These are phyloP conservation scores for Valencia hispanica DNA, from an alignment of 2,797 vertebrate genomes.

Conservation along the genomic window DNA sequence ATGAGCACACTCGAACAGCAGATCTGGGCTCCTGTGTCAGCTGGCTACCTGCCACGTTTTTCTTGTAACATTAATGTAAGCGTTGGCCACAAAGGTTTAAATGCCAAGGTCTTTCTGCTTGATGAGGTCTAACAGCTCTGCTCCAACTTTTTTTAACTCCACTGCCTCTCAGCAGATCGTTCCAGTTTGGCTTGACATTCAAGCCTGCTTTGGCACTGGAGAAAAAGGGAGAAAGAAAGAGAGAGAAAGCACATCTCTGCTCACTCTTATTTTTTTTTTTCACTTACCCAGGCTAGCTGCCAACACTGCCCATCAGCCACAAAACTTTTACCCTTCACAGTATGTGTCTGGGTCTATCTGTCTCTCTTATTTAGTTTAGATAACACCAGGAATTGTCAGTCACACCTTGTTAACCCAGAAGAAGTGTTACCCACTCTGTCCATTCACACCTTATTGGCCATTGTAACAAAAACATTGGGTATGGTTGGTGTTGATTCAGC, in stretches of 20 bases:
- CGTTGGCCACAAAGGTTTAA: constrained; percentile 21
- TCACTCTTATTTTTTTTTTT: constrained; percentile 21
- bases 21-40: neutral
- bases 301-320: constrained; percentile 2
- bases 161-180: neutral
- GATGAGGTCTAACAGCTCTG: constrained; percentile 11
- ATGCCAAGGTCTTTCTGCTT: constrained; percentile 13
- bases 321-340: constrained; percentile 21
- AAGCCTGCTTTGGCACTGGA: constrained; percentile 6
- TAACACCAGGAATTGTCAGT: constrained; percentile 28
- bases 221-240: neutral
- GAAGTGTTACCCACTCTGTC: constrained; percentile 12
- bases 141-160: constrained; percentile 4
- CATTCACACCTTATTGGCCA: constrained; percentile 5
- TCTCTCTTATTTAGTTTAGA: constrained; percentile 23
- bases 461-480: neutral
- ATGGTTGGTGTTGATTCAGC: constrained; percentile 1
- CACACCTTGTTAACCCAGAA: constrained; percentile 30
- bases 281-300: constrained; percentile 10
- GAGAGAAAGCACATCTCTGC: constrained; percentile 1
- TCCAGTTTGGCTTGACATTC: constrained; percentile 32
- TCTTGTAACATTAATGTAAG: constrained; percentile 14
- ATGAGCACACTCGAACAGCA: too few relatives aligned
- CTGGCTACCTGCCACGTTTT: neutral
- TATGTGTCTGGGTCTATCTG: constrained; percentile 17